Base-by-base conservation (phyloP, 2,797 vertebrate genomes). In the Artibeus lituratus region DNA sequence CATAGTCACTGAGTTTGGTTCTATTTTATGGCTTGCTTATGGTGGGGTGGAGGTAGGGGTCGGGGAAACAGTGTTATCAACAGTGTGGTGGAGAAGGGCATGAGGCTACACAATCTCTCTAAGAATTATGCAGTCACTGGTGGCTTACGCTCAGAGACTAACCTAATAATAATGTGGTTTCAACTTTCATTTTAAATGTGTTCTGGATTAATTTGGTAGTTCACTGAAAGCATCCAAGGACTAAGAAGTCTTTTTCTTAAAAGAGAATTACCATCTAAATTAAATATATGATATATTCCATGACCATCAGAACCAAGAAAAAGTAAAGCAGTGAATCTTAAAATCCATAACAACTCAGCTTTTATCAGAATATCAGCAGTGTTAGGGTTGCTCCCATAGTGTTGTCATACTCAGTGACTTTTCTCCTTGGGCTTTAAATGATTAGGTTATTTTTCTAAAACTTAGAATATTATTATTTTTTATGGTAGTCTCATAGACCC, bases 221-320 rank as follows among this genome's bases (percentile, higher is more conserved):
- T 91, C 86, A 73, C 35, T 67, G 51, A 92, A 91, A 81, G 16
- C 53, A 85, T 57, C 82, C 65, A 85, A 83, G n/a, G 82, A 94
- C 19, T 69, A 7, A 80, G 57, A 67, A 1, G 3, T 39, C 10
- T 87, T 95, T 94, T 87, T 22, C 44, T 92, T 32, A 84, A 84
- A 49, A 69, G 57, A 76, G 5, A 90, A 8, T 69, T 57, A 8
- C 21, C 47, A 76, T 90, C 21, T 72, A 70, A 74, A 26, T 91
- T 83, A 89, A 94, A 84, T 69, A 49, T 3, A 4, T 73, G 32
- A 35, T 62, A 3, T 87, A 65, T 72, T 96, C 42, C 57, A 6
- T 65, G 90, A 37, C 57, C 26, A 0, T 32, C n/a, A 76, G 42
- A 82, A 96, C 86, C 15, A 67, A 93, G 87, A 37, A 88, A 53